A percentile compares a stretch with the other conserved stretches of the same genome.
phyloP scores from a whole-genome alignment of 1,140 invertebrate genomes.

The Saccostrea cuccullata region DNA sequence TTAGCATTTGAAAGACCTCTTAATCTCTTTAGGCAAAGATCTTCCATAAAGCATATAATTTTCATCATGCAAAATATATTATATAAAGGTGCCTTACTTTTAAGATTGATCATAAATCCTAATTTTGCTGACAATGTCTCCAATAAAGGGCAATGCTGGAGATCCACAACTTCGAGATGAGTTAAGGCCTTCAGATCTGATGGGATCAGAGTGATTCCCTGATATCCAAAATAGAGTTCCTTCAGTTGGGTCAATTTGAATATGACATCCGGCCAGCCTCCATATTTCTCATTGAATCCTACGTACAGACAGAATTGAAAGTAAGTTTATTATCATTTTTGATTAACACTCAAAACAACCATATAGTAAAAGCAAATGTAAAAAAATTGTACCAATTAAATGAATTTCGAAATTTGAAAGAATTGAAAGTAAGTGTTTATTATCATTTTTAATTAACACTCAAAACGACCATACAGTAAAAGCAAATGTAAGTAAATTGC shows the following conservation, averaged over 20 bases:
- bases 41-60: too few species aligned
- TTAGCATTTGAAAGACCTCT: too few species aligned
- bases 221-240: conserved; percentile 65
- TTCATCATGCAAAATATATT: too few species aligned
- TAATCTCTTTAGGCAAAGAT: too few species aligned
- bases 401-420: too few species aligned
- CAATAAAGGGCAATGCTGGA: conserved; percentile 67
- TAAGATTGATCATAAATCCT: background rate
- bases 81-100: background rate
- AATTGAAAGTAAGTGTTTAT: background rate
- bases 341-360: too few species aligned
- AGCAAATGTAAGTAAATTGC: too few species aligned
- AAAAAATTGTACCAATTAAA: too few species aligned
- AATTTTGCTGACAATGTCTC: conserved; percentile 30
- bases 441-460: background rate
- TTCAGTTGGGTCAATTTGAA: conserved; percentile 63
- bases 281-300: conserved; percentile 40
- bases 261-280: conserved; percentile 69
- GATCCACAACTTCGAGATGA: conserved; percentile 60
- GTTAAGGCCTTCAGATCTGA: conserved; percentile 63
- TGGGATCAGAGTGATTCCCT: conserved; percentile 69
- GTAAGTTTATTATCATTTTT: background rate
- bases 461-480: too few species aligned
- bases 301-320: background rate
- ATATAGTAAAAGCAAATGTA: too few species aligned